phyloP scores from a whole-genome alignment of 2,113 vertebrate genomes.

The Telmatochromis sp. region DNA sequence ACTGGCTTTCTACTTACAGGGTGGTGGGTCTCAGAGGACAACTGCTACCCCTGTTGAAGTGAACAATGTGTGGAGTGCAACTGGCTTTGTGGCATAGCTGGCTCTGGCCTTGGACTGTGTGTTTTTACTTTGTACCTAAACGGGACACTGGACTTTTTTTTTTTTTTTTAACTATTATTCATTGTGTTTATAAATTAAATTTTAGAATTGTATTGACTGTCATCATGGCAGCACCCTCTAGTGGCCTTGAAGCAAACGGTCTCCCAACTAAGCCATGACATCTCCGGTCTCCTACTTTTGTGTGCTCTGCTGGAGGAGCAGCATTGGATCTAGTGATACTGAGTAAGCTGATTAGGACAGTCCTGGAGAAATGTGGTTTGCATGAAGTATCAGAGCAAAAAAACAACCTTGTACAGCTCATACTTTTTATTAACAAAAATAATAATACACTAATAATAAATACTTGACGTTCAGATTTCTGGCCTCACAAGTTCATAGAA shows the following conservation, averaged over 20 bases:
- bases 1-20: no score
- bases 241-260: background rate
- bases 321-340: background rate
- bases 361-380: background rate
- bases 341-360: background rate
- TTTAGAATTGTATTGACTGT: background rate
- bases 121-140: no score
- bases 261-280: background rate
- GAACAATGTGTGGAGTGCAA: background rate
- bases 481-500: no score
- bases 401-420: background rate
- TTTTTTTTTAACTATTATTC: no score
- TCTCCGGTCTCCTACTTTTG: background rate
- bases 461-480: background rate
- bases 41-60: background rate
- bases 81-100: background rate
- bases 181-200: no score
- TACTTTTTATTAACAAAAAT: background rate
- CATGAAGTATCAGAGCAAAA: background rate
- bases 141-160: background rate
- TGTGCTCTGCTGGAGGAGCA: background rate
- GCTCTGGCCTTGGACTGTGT: background rate
- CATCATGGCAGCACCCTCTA: background rate
- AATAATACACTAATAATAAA: background rate
- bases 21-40: background rate